Conservation (phyloP, 2,113 vertebrate genomes). For the Nothobranchius kuhntae region DNA sequence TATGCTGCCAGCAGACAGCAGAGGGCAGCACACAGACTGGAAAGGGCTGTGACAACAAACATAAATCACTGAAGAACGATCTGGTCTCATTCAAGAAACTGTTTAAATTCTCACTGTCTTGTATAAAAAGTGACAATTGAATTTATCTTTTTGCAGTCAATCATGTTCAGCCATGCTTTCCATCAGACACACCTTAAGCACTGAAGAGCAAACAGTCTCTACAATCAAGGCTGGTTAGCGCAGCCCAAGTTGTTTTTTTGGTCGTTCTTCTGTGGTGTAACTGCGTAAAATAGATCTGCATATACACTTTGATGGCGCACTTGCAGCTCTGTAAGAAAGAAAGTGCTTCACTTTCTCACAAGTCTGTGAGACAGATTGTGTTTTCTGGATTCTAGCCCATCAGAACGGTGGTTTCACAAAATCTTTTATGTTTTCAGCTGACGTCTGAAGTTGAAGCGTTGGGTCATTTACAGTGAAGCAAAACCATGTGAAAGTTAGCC, state of each 20-base stretch:
- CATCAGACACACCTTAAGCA: conserved; percentile 50
- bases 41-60: conserved; percentile 51
- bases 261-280: conserved; percentile 47
- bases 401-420: conserved; percentile 37
- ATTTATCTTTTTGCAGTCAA: conserved; percentile 38
- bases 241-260: conserved; percentile 63
- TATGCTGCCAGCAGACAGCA: conserved; percentile 30
- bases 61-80: conserved; percentile 24
- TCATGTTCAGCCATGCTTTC: conserved; percentile 57
- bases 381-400: conserved; percentile 22
- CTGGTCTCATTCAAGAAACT: conserved; percentile 22
- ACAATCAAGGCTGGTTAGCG: conserved; percentile 72
- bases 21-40: conserved; percentile 36
- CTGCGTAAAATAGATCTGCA: conserved; percentile 29
- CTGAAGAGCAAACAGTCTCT: conserved; percentile 63
- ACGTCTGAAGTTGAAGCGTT: conserved; percentile 39
- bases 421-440: conserved; percentile 32
- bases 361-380: conserved; percentile 23
- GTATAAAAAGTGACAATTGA: conserved; percentile 46
- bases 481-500: conserved; percentile 8
- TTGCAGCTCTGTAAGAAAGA: conserved; percentile 44
- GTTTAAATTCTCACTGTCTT: conserved; percentile 10
- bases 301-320: conserved; percentile 34
- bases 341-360: conserved; percentile 48
- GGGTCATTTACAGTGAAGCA: conserved; percentile 60